Evolutionary conservation across 2,797 vertebrate species (phyloP), one percentile per base, ranked within the genome.

Genomic region (Phalloptychus januarius): DNA sequence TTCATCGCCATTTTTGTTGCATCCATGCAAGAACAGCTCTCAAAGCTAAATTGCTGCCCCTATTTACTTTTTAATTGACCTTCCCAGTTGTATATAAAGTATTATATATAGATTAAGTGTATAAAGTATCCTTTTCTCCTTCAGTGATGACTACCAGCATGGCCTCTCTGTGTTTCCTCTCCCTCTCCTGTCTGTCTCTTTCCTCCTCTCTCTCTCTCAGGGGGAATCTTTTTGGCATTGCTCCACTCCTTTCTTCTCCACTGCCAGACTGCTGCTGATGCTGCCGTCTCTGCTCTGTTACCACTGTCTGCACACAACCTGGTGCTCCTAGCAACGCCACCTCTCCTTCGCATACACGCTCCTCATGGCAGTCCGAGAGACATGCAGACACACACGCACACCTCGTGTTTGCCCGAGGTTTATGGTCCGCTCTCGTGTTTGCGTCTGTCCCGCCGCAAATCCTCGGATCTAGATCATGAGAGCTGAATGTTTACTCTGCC

Each of bases 211-310:
- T 77, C 85, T 90, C 80, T 91, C 65, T 42, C 83, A 12, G 81
- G 94, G 93, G 94, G 94, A 94, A 91, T 95, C 92, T 92, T 94
- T 89, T 94, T 95, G 94, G 94, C 93, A 93, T 93, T 94, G 92
- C 93, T 95, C 94, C 94, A 94, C 91, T 94, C 91, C 93, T 94
- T 95, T 95, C 92, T 94, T 94, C 93, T 91, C 86, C 85, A 91
- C 85, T 91, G 91, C 91, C 92, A 92, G 93, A 87, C 92, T 92
- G 91, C 91, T 91, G 91, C 72, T 74, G 67, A 28, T 70, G 72
- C 92, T 81, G 85, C 92, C 74, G 88, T 90, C 88, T 89, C 87
- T 91, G 74, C 85, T 90, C 86, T 87, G 89, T 88, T 90, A 89
- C 89, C 87, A 87, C 88, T 92, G 91, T 93, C 91, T 92, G 87